Evolutionary conservation across 2,888 invertebrate genomes (phyloP).

Genomic region (Ophion slaviceki): DNA sequence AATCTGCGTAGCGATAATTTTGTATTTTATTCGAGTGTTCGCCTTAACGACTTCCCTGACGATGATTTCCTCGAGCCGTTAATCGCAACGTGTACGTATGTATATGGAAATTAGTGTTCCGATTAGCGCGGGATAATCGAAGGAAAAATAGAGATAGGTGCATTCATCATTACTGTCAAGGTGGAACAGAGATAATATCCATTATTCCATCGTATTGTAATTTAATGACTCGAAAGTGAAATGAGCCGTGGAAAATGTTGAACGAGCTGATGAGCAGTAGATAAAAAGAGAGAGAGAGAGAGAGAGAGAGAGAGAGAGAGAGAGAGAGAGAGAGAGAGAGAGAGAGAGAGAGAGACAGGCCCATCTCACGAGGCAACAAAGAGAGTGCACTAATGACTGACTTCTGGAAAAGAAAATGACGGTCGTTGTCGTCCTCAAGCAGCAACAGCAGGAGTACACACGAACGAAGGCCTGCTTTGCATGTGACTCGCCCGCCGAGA

Average conservation of each 20-base stretch:
- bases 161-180: conserved; percentile 37
- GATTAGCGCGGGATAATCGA: conserved; percentile 40
- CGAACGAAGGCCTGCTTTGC: conserved; percentile 56
- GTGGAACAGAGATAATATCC: conserved; percentile 27
- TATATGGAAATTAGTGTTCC: conserved; percentile 46
- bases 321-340: conserved; percentile 11
- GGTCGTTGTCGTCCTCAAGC: conserved; percentile 56
- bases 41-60: conserved; percentile 41
- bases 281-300: conserved; percentile 3
- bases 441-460: conserved; percentile 30
- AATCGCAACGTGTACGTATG: conserved; percentile 12
- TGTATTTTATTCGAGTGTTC: conserved; percentile 19
- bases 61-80: conserved; percentile 30
- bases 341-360: background rate
- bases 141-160: conserved; percentile 32
- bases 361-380: conserved; percentile 42
- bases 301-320: no score
- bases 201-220: conserved; percentile 47
- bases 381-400: conserved; percentile 60
- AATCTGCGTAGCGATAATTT: conserved; percentile 29
- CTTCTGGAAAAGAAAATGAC: conserved; percentile 66
- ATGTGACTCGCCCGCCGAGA: conserved; percentile 47
- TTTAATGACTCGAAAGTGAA: conserved; percentile 59
- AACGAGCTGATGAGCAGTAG: conserved; percentile 41
- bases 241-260: conserved; percentile 58